Percentiles rank a stretch among this genome's conserved stretches.
Evolutionary conservation across 1,140 invertebrate genomes (phyloP).

Genomic region (Aethina tumida): DNA sequence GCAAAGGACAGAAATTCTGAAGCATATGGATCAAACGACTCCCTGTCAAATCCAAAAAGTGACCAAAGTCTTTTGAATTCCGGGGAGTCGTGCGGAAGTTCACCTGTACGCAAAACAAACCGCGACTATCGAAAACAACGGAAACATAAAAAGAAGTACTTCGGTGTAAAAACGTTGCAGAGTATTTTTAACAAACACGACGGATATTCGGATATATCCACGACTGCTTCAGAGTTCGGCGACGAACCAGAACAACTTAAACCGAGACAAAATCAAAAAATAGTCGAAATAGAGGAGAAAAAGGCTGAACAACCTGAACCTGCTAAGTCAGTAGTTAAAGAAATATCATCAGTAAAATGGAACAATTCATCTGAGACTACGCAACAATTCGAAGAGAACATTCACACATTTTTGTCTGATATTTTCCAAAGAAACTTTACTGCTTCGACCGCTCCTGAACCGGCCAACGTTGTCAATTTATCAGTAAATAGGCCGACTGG

Average conservation of each 20-base stretch:
- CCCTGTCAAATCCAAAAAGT: conserved; percentile 32
- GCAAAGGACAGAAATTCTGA: conserved; percentile 12
- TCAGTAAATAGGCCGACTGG: conserved; percentile 23
- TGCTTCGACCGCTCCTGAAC: conserved; percentile 11
- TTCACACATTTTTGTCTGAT: conserved; percentile 34
- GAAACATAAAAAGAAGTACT: conserved; percentile 34
- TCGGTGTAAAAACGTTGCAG: conserved; percentile 38
- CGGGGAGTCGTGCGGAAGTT: conserved; percentile 30
- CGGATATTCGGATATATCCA: conserved; percentile 35
- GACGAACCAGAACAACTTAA: conserved; percentile 20
- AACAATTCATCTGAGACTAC: conserved; percentile 27
- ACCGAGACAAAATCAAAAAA: not conserved
- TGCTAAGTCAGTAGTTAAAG: too few species aligned
- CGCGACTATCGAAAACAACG: conserved; percentile 32
- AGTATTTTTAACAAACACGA: conserved; percentile 36
- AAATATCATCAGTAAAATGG: conserved; percentile 3
- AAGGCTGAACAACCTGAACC: not conserved
- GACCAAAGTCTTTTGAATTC: conserved; percentile 35
- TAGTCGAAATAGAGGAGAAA: conserved; percentile 6
- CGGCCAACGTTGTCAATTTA: conserved; percentile 8
- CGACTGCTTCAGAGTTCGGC: conserved; percentile 31
- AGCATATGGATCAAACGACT: conserved; percentile 28
- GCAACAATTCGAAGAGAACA: conserved; percentile 34
- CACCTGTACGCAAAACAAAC: conserved; percentile 29
- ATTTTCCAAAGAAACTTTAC: conserved; percentile 31